Conservation (phyloP, 2,797 vertebrate genomes). For the Coregonus sp. region DNA sequence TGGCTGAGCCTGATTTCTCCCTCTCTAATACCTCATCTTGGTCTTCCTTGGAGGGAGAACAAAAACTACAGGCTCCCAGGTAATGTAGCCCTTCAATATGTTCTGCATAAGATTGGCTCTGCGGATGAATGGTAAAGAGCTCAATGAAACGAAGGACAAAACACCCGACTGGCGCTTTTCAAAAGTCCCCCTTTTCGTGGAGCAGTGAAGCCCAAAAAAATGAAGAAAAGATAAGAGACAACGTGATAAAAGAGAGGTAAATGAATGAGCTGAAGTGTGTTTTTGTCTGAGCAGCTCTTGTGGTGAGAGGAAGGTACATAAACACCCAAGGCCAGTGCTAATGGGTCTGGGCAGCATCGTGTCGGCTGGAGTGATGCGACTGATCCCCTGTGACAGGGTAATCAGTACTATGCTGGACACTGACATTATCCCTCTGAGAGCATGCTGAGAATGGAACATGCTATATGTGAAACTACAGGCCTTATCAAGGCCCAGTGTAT, state of each 20-base stretch:
- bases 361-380: constrained; percentile 52
- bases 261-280: constrained; percentile 52
- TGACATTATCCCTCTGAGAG: constrained; percentile 32
- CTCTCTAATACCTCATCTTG: constrained; percentile 35
- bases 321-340: constrained; percentile 37
- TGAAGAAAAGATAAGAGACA: constrained; percentile 23
- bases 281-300: constrained; percentile 29
- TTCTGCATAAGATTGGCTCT: constrained; percentile 71
- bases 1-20: constrained; percentile 10
- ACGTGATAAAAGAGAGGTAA: constrained; percentile 58
- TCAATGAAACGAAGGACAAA: constrained; percentile 66
- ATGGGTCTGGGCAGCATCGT: constrained; percentile 28
- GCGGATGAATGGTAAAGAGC: constrained; percentile 55
- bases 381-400: constrained; percentile 58
- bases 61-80: constrained; percentile 66
- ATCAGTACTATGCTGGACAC: constrained; percentile 40
- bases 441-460: constrained; percentile 12
- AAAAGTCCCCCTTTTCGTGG: constrained; percentile 47
- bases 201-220: constrained; percentile 20
- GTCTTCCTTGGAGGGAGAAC: constrained; percentile 64
- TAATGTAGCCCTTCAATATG: constrained; percentile 75
- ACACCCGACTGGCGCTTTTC: constrained; percentile 47
- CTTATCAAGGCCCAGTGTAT: not conserved
- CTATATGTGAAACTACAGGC: not conserved
- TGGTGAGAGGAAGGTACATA: not conserved